Conservation (phyloP, 2,797 vertebrate genomes). For the Serranus cabrilla region DNA sequence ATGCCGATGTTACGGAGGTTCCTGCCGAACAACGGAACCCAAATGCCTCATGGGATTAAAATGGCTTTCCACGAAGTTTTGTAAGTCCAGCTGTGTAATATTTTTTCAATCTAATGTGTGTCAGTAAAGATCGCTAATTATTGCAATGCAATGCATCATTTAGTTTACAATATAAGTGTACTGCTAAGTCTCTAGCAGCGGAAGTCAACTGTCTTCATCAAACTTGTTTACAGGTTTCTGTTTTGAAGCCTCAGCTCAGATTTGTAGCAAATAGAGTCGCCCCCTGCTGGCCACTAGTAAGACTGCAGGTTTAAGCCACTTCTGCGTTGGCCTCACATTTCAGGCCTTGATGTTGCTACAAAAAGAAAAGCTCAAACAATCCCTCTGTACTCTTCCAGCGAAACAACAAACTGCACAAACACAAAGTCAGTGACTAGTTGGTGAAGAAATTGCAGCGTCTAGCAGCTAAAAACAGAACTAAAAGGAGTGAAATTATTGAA, state of each 20-base stretch:
- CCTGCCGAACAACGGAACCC: conserved; percentile 32
- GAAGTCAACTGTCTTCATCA: no score
- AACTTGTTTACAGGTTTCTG: no score
- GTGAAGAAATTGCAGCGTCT: background rate
- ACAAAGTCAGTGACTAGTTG: background rate
- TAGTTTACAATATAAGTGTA: no score
- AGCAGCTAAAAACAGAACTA: background rate
- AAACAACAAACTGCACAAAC: background rate
- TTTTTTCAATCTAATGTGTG: background rate
- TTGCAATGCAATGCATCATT: background rate
- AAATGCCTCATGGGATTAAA: conserved; percentile 69
- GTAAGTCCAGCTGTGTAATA: conserved; percentile 69
- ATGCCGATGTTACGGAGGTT: conserved; percentile 77
- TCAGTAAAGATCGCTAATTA: background rate
- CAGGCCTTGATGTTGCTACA: no score
- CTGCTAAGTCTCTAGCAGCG: no score
- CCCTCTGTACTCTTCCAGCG: background rate
- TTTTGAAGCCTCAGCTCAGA: no score
- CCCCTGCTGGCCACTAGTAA: no score
- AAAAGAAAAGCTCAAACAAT: background rate
- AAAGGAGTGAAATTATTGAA: background rate
- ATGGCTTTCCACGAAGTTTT: conserved; percentile 82
- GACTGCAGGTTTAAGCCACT: no score
- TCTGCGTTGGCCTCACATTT: no score
- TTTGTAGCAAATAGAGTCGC: no score